Evolutionary conservation across 2,888 invertebrate genomes (phyloP).

Genomic region (Amblyjoppa proteus): DNA sequence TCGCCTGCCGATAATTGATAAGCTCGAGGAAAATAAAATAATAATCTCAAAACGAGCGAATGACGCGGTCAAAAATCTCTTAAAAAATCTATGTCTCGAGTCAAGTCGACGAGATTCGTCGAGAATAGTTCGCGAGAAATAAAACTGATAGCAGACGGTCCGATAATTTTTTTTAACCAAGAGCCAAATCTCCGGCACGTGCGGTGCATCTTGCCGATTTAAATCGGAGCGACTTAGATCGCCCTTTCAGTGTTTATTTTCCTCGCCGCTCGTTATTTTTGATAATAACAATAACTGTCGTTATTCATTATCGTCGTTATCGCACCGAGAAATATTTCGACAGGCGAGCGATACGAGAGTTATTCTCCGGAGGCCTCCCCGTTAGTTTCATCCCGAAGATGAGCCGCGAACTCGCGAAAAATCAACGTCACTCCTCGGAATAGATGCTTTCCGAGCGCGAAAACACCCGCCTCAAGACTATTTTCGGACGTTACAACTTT

Average conservation of each 20-base stretch:
- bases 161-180: no score
- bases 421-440: constrained; percentile 14
- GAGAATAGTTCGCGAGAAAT: no score
- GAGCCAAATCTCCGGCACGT: no score
- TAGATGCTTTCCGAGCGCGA: constrained; percentile 23
- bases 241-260: no score
- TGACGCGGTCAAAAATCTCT: background rate
- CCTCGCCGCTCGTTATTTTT: no score
- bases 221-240: no score
- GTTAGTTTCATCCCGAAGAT: background rate
- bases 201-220: no score
- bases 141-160: no score
- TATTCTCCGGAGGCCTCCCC: background rate
- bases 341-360: no score
- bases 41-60: background rate
- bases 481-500: constrained; percentile 31
- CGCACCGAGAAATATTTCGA: background rate
- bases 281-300: no score
- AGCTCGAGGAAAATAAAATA: background rate
- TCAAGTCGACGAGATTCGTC: no score
- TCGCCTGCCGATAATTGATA: constrained; percentile 10
- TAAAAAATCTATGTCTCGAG: no score
- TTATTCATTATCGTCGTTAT: background rate
- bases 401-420: background rate
- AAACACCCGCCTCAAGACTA: background rate